Percentiles rank a stretch among this genome's conserved stretches.
Conservation (phyloP, 2,797 vertebrate genomes). For the Acestrorhynchus altus region DNA sequence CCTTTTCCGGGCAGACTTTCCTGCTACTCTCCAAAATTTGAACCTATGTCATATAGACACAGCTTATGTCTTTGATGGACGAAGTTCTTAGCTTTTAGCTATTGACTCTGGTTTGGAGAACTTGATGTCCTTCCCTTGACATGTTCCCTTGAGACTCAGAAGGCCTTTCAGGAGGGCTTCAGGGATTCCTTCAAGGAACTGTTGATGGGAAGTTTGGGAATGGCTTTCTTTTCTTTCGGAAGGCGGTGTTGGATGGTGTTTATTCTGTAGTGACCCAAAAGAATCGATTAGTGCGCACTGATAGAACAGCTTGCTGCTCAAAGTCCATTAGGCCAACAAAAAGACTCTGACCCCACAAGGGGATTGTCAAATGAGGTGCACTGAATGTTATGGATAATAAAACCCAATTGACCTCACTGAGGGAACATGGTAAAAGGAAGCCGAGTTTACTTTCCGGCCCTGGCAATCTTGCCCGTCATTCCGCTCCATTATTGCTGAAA, state of each 20-base stretch:
- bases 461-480: conserved; percentile 37
- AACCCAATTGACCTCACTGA: conserved; percentile 51
- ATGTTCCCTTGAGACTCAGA: background rate
- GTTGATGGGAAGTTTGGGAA: background rate
- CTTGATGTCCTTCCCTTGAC: background rate
- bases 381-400: conserved; percentile 54
- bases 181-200: background rate
- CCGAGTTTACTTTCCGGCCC: conserved; percentile 16
- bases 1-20: background rate
- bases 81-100: too few species aligned
- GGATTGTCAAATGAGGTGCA: conserved; percentile 54
- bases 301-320: conserved; percentile 28
- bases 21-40: background rate
- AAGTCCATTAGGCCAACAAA: conserved; percentile 40
- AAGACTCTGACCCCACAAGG: conserved; percentile 42
- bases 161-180: background rate
- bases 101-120: background rate
- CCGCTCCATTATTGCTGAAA: conserved; percentile 46
- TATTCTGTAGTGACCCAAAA: conserved; percentile 35
- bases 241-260: background rate
- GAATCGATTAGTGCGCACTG: conserved; percentile 44
- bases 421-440: conserved; percentile 34
- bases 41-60: background rate
- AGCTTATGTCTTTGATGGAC: too few species aligned
- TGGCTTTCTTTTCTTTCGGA: background rate